These are phyloP conservation scores for Chrysochloris asiatica DNA, from an alignment of 2,113 vertebrate species.

Conservation along the genomic window DNA sequence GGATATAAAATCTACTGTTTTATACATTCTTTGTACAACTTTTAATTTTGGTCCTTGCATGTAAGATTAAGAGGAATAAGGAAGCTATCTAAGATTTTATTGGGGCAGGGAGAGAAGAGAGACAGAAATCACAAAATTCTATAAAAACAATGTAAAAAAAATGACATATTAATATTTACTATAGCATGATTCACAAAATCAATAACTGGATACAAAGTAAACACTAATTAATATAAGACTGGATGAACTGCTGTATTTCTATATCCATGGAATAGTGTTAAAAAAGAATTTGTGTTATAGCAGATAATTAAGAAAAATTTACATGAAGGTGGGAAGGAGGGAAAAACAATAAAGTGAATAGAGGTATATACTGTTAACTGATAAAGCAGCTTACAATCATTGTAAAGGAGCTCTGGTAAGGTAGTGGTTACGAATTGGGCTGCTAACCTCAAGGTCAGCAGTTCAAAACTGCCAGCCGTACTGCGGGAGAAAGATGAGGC, in stretches of 20 bases:
- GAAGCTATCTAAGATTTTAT: not conserved
- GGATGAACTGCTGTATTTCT: not conserved
- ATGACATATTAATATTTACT: not conserved
- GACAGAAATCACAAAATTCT: not conserved
- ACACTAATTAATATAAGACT: not conserved
- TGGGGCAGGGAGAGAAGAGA: not conserved
- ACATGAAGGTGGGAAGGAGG: no score
- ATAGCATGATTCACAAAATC: not conserved
- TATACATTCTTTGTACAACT: not conserved
- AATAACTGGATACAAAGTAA: not conserved
- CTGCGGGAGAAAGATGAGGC: no score
- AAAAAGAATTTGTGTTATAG: not conserved
- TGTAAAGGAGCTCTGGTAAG: no score
- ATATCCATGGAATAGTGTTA: not conserved
- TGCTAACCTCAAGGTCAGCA: no score
- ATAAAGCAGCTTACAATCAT: no score
- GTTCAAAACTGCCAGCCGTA: no score
- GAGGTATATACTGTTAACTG: no score
- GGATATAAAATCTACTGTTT: not conserved
- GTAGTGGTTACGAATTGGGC: no score
- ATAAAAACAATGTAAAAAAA: constrained; percentile 28
- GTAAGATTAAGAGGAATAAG: not conserved
- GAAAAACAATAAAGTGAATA: no score
- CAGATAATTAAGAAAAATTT: not conserved
- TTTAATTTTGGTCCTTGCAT: not conserved